Conservation (phyloP, 1,140 invertebrate genomes). For the Drosophila pachea region DNA sequence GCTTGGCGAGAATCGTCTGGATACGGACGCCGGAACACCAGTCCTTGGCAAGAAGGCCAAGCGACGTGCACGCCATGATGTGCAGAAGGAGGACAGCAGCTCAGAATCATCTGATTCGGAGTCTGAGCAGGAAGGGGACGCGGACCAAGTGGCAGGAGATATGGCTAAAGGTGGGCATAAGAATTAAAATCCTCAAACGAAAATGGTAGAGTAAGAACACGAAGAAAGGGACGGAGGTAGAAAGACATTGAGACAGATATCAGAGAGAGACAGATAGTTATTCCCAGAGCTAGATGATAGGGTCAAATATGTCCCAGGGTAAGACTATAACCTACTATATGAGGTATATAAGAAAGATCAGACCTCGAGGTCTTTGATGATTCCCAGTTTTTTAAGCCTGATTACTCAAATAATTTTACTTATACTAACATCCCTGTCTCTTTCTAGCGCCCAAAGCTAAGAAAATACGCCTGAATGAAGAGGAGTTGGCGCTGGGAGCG, state of each 20-base stretch:
- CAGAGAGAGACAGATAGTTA: not conserved
- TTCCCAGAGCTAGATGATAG: too few species aligned
- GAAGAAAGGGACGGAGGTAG: not conserved
- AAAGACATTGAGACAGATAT: not conserved
- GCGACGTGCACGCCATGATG: constrained; percentile 66
- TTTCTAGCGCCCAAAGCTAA: constrained; percentile 79
- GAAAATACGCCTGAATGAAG: constrained; percentile 88
- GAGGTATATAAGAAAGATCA: too few species aligned
- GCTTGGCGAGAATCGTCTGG: constrained; percentile 53
- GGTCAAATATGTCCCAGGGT: too few species aligned
- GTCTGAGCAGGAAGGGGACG: constrained; percentile 51
- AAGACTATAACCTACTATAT: too few species aligned
- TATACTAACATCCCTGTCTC: not conserved
- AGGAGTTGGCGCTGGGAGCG: constrained; percentile 92
- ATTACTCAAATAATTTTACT: too few species aligned
- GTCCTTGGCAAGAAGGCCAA: constrained; percentile 72
- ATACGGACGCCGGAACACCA: not conserved
- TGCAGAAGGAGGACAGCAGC: constrained; percentile 46
- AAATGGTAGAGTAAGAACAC: too few species aligned
- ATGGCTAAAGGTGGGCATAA: constrained; percentile 51
- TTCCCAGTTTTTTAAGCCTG: too few species aligned
- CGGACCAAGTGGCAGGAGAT: constrained; percentile 36
- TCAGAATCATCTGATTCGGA: constrained; percentile 78
- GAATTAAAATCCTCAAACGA: too few species aligned
- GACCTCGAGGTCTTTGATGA: too few species aligned